Conservation (phyloP, 2,113 vertebrate genomes). For the Oreochromis niloticus region DNA sequence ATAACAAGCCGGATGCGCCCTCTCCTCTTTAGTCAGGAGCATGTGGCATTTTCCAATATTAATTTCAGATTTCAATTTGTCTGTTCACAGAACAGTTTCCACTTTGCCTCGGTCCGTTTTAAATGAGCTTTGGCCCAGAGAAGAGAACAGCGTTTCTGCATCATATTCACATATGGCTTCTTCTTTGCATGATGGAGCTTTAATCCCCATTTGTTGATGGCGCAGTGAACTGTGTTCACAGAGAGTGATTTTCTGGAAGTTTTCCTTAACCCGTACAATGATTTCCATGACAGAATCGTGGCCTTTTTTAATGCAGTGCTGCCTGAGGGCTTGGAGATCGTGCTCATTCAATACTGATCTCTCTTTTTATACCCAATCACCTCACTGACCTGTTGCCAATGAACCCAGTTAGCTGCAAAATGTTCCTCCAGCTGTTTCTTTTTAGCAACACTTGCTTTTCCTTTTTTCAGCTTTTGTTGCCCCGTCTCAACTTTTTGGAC, state of each 20-base stretch:
- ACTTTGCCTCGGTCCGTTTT: background rate
- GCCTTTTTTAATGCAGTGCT: background rate
- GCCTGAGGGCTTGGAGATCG: background rate
- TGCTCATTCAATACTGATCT: background rate
- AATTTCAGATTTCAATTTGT: background rate
- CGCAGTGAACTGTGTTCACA: background rate
- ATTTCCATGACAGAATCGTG: background rate
- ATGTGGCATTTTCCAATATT: background rate
- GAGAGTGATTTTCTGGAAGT: background rate
- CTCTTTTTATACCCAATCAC: background rate
- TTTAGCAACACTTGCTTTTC: background rate
- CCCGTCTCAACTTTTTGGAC: background rate
- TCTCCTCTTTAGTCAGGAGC: background rate
- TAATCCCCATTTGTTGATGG: background rate
- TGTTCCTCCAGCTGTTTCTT: background rate
- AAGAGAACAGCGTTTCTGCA: background rate
- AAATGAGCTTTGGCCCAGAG: background rate
- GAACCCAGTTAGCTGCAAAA: background rate
- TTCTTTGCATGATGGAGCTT: background rate
- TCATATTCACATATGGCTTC: background rate
- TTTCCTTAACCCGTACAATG: background rate
- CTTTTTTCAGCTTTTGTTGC: background rate
- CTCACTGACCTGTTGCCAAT: background rate
- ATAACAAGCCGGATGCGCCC: background rate
- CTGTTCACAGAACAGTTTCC: background rate